These are phyloP conservation scores for Lacanobia oleracea DNA, from an alignment of 2,888 invertebrate species.

Conservation along the genomic window DNA sequence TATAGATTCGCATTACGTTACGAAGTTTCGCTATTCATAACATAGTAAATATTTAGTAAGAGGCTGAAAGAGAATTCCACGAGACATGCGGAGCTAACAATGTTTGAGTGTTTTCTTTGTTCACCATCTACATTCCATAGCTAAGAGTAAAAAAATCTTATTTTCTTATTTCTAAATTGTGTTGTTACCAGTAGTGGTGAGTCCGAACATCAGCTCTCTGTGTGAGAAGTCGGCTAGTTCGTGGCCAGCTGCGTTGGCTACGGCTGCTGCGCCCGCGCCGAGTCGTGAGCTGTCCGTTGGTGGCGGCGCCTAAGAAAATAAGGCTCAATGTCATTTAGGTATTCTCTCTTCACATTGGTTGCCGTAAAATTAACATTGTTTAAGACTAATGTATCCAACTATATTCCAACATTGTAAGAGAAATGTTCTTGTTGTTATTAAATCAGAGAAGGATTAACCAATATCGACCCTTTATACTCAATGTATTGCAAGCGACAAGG, in stretches of 20 bases:
- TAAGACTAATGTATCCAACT: too few relatives aligned
- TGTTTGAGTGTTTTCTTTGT: neutral
- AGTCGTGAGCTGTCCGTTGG: conserved; percentile 89
- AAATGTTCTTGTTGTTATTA: too few relatives aligned
- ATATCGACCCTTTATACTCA: too few relatives aligned
- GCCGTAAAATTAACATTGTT: too few relatives aligned
- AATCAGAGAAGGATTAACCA: too few relatives aligned
- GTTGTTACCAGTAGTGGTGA: conserved; percentile 92
- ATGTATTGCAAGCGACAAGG: too few relatives aligned
- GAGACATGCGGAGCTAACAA: neutral
- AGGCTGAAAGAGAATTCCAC: neutral
- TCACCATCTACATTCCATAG: neutral
- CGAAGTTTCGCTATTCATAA: too few relatives aligned
- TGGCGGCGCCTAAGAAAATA: conserved; percentile 85
- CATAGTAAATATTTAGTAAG: too few relatives aligned
- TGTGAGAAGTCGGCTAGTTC: conserved; percentile 96
- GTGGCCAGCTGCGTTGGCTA: conserved; percentile 93
- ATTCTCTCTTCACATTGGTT: too few relatives aligned
- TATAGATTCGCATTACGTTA: neutral
- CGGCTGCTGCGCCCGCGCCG: conserved; percentile 91
- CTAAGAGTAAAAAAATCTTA: neutral
- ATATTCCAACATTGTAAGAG: too few relatives aligned
- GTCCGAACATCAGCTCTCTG: conserved; percentile 95
- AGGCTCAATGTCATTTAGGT: too few relatives aligned
- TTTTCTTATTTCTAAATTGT: neutral